A percentile compares a stretch with the other conserved stretches of the same genome.
phyloP scores from a whole-genome alignment of 2,888 invertebrate species.

The Caenorhabditis becei region DNA sequence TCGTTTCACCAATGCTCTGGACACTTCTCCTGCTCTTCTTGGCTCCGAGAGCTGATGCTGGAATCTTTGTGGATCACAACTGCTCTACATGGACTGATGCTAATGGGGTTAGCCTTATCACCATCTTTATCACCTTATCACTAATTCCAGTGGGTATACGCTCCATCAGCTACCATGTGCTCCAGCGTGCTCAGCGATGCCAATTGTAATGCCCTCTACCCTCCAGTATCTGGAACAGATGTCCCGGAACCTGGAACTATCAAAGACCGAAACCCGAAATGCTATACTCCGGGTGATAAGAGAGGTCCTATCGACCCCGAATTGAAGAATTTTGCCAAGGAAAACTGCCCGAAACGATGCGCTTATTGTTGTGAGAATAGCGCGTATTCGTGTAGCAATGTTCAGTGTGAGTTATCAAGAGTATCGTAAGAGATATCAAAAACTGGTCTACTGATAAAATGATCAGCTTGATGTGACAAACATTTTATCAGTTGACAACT shows the following conservation, averaged over 20 bases:
- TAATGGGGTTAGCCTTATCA: not conserved
- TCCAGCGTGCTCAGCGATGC: not conserved
- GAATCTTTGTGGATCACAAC: not conserved
- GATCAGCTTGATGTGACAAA: not conserved
- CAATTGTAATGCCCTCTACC: not conserved
- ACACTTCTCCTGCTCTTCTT: not conserved
- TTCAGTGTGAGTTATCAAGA: slow-evolving; percentile 33
- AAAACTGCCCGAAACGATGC: slow-evolving; percentile 52
- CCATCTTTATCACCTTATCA: not conserved
- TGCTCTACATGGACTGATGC: not conserved
- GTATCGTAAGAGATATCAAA: not conserved
- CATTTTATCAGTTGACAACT: too few species aligned
- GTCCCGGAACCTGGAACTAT: not conserved
- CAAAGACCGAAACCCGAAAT: not conserved
- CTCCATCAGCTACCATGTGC: not conserved
- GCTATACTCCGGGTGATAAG: not conserved
- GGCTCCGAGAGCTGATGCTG: not conserved
- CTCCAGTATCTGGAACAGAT: not conserved
- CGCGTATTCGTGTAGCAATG: slow-evolving; percentile 59
- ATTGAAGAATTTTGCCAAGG: slow-evolving; percentile 2
- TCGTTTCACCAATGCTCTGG: too few species aligned
- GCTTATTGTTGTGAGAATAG: slow-evolving; percentile 62
- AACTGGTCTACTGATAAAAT: not conserved
- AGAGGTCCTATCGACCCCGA: not conserved
- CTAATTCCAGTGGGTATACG: not conserved